Evolutionary conservation across 2,888 invertebrate genomes (phyloP).

Genomic region (Ptilodon capucinus): DNA sequence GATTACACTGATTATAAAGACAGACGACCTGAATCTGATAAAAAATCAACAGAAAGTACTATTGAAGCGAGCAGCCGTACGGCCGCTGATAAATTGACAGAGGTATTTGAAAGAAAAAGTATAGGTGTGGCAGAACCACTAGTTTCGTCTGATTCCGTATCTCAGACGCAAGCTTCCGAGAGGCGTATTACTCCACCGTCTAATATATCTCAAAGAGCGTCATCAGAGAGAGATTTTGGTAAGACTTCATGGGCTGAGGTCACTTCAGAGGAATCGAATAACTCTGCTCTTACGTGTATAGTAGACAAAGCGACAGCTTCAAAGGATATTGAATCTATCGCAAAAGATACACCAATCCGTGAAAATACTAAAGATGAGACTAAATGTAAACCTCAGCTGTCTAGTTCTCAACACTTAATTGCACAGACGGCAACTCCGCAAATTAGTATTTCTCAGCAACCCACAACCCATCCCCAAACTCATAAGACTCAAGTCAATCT

Average conservation of each 20-base stretch:
- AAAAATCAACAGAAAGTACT: conserved; percentile 62
- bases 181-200: conserved; percentile 73
- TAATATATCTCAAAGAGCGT: conserved; percentile 68
- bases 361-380: conserved; percentile 40
- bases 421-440: conserved; percentile 25
- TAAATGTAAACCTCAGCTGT: conserved; percentile 32
- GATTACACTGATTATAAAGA: conserved; percentile 76
- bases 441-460: conserved; percentile 30
- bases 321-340: conserved; percentile 44
- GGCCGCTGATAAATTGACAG: conserved; percentile 74
- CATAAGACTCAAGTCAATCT: conserved; percentile 45
- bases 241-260: conserved; percentile 78
- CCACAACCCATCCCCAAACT: conserved; percentile 39
- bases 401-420: conserved; percentile 12
- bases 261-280: conserved; percentile 63
- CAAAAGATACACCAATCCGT: conserved; percentile 38
- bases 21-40: conserved; percentile 74
- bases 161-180: conserved; percentile 68
- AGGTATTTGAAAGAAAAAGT: conserved; percentile 77
- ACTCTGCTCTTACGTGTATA: conserved; percentile 37
- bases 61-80: conserved; percentile 67
- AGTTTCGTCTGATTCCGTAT: conserved; percentile 52
- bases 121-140: conserved; percentile 66
- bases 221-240: conserved; percentile 69
- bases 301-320: conserved; percentile 44